Conservation (phyloP, 2,113 vertebrate genomes). For the Prionailurus viverrinus region DNA sequence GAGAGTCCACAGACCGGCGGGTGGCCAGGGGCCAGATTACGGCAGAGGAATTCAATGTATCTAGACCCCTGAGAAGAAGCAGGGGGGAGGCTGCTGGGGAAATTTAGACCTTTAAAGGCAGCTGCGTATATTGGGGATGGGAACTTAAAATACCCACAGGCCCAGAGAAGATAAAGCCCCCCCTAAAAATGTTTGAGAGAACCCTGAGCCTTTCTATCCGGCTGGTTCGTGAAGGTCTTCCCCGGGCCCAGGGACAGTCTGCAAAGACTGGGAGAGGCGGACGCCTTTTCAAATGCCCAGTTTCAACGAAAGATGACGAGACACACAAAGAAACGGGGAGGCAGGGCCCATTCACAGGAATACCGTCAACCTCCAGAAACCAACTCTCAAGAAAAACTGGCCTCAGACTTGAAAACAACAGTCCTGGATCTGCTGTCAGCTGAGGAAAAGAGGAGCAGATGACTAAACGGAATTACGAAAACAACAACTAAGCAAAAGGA, state of each 20-base stretch:
- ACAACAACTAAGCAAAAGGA: neutral
- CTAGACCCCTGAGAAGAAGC: neutral
- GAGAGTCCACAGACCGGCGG: neutral
- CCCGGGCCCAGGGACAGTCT: neutral
- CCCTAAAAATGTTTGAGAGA: neutral
- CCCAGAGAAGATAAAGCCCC: neutral
- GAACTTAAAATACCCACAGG: neutral
- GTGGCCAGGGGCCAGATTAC: neutral
- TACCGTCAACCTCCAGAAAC: neutral
- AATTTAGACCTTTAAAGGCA: neutral
- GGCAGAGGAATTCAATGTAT: neutral
- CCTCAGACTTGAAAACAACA: neutral
- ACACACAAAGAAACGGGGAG: neutral
- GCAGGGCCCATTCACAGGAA: neutral
- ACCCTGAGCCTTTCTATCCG: neutral
- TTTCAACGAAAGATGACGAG: neutral
- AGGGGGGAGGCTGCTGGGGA: neutral
- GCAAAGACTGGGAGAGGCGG: neutral
- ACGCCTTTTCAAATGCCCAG: neutral
- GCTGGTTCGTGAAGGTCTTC: neutral
- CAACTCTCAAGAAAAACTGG: neutral
- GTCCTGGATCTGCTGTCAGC: neutral
- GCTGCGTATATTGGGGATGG: neutral
- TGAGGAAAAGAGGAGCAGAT: neutral
- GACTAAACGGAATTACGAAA: neutral